Evolutionary conservation across 2,113 vertebrate species (phyloP), one percentile per base, ranked within the genome.

Genomic region (Muntiacus muntjak): DNA sequence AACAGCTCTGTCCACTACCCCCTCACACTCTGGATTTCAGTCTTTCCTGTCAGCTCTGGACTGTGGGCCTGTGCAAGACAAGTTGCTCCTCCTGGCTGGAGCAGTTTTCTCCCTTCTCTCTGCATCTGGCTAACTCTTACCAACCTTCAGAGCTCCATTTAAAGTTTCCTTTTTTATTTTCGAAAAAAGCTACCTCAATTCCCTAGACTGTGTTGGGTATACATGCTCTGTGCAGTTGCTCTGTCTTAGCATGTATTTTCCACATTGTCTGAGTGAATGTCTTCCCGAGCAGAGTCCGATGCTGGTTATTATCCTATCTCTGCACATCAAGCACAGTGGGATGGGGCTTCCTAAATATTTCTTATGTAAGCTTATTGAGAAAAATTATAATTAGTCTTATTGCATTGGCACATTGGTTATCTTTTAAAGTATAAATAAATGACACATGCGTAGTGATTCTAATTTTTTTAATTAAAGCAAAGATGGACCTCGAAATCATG

Each of bases 401-500:
- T 23, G 9, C 7, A 15, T 74, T 36, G 26, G 89, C 36, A n/a
- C 2, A 71, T 71, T 85, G 45, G 1, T 79, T 82, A 47, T 86
- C n/a, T 94, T 58, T 94, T 91, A 67, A 96, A 87, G 16, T 78
- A 64, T 85, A 78, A 15, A 76, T 60, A 43, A 95, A 26, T 11
- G 3, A 9, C 52, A 6, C 64, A 54, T 82, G n/a, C 6, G 14
- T 74, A 62, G 16, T 50, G 33, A 94, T 60, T 95, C 17, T 88
- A 28, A n/a, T 64, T 92, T 67, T 81, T 98, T 87, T 2, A 67
- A 92, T 95, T 97, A 86, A 97, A 98, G 97, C 84, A 96, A 98
- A 97, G 95, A 55, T 99, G 98, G 98, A 98, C 94, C 93, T 88
- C 94, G 45, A 89, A 97, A 74, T 97, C 97, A 82, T 17, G n/a